Conservation (phyloP, 2,888 invertebrate species). For the Rhagium mordax region DNA sequence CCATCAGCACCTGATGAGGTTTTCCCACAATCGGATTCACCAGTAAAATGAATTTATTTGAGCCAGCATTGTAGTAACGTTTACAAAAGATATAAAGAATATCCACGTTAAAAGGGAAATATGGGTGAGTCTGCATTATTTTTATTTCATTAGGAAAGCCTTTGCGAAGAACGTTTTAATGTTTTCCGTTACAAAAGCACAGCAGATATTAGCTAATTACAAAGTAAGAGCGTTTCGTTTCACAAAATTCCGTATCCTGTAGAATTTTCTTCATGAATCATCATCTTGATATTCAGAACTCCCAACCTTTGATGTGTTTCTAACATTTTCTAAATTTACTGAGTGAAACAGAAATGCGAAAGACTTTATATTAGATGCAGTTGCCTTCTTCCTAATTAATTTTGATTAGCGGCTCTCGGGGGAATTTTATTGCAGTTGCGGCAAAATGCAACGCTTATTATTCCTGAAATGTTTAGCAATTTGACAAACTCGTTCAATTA, state of each 20-base stretch:
- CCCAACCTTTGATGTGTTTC: conserved; percentile 39
- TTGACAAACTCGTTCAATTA: conserved; percentile 35
- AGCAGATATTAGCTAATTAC: conserved; percentile 29
- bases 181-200: conserved; percentile 1
- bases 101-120: background rate
- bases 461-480: conserved; percentile 29
- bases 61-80: background rate
- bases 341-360: conserved; percentile 38
- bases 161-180: background rate
- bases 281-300: background rate
- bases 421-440: conserved; percentile 38
- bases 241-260: conserved; percentile 1
- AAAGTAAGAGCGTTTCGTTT: conserved; percentile 7
- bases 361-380: conserved; percentile 37
- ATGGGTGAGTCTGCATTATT: background rate
- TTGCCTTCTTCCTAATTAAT: conserved; percentile 47
- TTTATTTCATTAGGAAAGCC: conserved; percentile 11
- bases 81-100: background rate
- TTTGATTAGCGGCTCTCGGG: conserved; percentile 40
- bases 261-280: background rate
- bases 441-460: conserved; percentile 30
- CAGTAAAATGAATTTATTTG: background rate
- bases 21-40: background rate
- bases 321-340: conserved; percentile 44
- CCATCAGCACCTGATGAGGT: background rate